Conservation (phyloP, 2,113 vertebrate genomes). For the Leuciscus idus region DNA sequence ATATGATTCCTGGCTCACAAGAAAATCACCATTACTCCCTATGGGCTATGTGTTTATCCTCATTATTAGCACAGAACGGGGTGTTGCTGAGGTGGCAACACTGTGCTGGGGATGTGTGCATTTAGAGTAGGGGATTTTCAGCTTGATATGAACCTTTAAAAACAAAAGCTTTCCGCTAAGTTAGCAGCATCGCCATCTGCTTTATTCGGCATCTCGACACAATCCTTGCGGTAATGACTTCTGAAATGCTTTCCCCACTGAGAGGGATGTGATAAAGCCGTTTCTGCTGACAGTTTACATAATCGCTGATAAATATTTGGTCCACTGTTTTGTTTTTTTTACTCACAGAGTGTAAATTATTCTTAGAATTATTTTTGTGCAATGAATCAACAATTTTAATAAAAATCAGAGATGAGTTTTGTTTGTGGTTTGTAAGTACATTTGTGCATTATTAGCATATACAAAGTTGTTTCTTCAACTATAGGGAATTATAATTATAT, state of each 20-base stretch:
- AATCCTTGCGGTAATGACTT: conserved; percentile 50
- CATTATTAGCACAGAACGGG: conserved; percentile 50
- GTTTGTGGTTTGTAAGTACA: background rate
- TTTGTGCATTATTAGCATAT: background rate
- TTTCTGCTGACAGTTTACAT: conserved; percentile 53
- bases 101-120: conserved; percentile 48
- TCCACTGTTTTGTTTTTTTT: conserved; percentile 16
- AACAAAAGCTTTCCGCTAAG: conserved; percentile 50
- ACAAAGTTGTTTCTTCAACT: background rate
- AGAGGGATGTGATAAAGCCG: conserved; percentile 39
- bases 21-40: conserved; percentile 45
- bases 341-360: background rate
- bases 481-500: background rate
- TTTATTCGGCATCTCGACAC: conserved; percentile 56
- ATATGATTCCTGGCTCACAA: conserved; percentile 53
- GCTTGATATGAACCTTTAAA: conserved; percentile 57
- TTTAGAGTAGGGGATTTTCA: conserved; percentile 54
- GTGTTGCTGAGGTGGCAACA: conserved; percentile 41
- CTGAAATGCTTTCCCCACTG: conserved; percentile 49
- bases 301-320: conserved; percentile 50
- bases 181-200: conserved; percentile 51
- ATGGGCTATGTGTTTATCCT: conserved; percentile 53
- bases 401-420: conserved; percentile 1
- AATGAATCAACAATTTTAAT: background rate
- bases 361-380: conserved; percentile 10